phyloP scores from a whole-genome alignment of 1,140 invertebrate species.

The Acromyrmex echinatior region DNA sequence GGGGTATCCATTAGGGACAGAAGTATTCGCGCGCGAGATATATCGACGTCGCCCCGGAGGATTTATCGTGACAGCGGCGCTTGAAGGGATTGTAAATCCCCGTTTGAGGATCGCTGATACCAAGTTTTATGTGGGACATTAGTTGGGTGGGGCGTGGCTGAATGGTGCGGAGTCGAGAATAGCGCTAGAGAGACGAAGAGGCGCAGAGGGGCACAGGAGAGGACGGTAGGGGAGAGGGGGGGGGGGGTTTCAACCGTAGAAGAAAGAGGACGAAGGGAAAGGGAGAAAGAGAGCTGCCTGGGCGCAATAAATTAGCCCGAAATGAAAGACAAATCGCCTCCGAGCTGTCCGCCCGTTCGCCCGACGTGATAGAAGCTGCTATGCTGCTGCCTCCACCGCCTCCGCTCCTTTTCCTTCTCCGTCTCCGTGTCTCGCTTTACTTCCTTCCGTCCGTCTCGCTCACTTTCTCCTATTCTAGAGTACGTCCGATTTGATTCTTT shows the following conservation, averaged over 20 bases:
- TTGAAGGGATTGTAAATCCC: conserved; percentile 87
- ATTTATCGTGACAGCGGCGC: conserved; percentile 86
- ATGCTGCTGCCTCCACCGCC: conserved; percentile 71
- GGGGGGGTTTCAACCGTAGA: conserved; percentile 21
- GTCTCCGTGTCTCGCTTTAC: conserved; percentile 66
- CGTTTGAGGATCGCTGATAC: conserved; percentile 87
- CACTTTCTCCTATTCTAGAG: conserved; percentile 41
- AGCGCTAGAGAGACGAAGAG: conserved; percentile 76
- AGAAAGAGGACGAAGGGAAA: conserved; percentile 56
- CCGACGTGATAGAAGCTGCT: conserved; percentile 86
- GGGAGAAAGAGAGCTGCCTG: conserved; percentile 70
- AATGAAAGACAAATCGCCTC: conserved; percentile 87
- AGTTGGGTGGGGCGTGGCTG: conserved; percentile 86
- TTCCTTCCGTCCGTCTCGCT: conserved; percentile 34
- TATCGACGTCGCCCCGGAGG: conserved; percentile 84
- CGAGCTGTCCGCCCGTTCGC: conserved; percentile 86
- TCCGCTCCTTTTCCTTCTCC: conserved; percentile 66
- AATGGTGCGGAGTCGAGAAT: conserved; percentile 83
- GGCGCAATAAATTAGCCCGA: conserved; percentile 86
- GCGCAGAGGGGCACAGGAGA: conserved; percentile 60
- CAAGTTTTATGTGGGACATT: conserved; percentile 87
- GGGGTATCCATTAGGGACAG: conserved; percentile 86
- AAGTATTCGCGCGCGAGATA: conserved; percentile 85
- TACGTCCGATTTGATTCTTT: conserved; percentile 43
- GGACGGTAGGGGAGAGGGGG: neutral